A percentile compares a stretch with the other conserved stretches of the same genome.
phyloP scores from a whole-genome alignment of 2,113 vertebrate species.

The Halcyon senegalensis region DNA sequence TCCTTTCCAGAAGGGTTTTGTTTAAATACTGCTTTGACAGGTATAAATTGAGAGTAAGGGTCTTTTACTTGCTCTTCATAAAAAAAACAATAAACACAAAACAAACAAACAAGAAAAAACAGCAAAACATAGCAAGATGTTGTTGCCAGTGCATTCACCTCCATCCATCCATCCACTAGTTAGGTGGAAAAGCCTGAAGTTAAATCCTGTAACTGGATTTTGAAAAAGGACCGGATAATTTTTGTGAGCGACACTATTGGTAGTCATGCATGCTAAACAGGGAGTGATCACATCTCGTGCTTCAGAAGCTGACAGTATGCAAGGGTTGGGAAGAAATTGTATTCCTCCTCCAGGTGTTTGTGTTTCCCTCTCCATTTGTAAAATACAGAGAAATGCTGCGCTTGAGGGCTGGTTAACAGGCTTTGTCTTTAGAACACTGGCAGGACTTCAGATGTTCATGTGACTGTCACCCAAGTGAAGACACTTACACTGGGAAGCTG shows the following conservation, averaged over 20 bases:
- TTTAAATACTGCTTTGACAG: background rate
- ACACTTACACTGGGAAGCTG: background rate
- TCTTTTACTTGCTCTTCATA: background rate
- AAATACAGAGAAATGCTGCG: background rate
- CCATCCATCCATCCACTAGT: background rate
- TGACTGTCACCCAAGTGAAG: background rate
- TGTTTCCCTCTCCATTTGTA: background rate
- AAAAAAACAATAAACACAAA: background rate
- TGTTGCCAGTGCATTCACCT: background rate
- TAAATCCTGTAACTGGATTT: background rate
- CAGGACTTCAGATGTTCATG: background rate
- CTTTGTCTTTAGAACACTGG: background rate
- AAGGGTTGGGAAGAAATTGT: conserved; percentile 32
- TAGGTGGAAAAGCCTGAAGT: background rate
- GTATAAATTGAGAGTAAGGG: background rate
- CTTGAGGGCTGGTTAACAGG: background rate
- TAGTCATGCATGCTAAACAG: conserved; percentile 56
- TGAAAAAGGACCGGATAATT: background rate
- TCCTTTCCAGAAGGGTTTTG: background rate
- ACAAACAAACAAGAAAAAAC: too few relatives aligned
- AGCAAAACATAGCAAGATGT: background rate
- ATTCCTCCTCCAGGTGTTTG: conserved; percentile 43
- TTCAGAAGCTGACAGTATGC: conserved; percentile 40
- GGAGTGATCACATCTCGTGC: conserved; percentile 45
- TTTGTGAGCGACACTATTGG: background rate